phyloP scores from a whole-genome alignment of 2,888 invertebrate species.

The Parnassius mnemosyne region DNA sequence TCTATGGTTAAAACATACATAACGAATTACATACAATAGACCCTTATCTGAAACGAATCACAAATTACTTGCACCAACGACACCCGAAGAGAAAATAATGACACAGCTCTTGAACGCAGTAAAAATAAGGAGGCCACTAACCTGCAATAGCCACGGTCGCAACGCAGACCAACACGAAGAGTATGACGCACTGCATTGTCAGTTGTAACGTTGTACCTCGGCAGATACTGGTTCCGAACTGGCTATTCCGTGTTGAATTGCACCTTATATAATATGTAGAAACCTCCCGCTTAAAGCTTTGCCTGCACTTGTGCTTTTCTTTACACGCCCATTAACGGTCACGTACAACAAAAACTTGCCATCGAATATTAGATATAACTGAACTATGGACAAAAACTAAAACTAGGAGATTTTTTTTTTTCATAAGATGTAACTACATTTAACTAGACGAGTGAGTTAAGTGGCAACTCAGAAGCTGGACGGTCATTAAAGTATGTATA shows the following conservation, averaged over 20 bases:
- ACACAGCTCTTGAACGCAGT: slow-evolving; percentile 38
- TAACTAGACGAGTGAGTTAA: too few relatives aligned
- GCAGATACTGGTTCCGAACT: slow-evolving; percentile 57
- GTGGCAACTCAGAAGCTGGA: too few relatives aligned
- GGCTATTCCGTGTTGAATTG: slow-evolving; percentile 48
- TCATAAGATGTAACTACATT: too few relatives aligned
- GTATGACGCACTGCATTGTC: slow-evolving; percentile 58
- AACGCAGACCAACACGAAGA: slow-evolving; percentile 60
- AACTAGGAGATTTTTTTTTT: slow-evolving; percentile 9
- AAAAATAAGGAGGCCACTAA: slow-evolving; percentile 73
- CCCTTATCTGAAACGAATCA: slow-evolving; percentile 38
- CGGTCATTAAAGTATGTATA: too few relatives aligned
- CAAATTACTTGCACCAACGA: slow-evolving; percentile 45
- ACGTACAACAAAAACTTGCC: slow-evolving; percentile 50
- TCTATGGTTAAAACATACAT: slow-evolving; percentile 8
- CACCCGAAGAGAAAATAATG: slow-evolving; percentile 45
- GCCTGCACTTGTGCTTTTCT: slow-evolving; percentile 48
- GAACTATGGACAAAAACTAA: slow-evolving; percentile 18
- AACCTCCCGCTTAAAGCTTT: slow-evolving; percentile 38
- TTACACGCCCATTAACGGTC: slow-evolving; percentile 59
- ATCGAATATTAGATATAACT: slow-evolving; percentile 32
- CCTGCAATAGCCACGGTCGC: slow-evolving; percentile 68
- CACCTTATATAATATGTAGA: slow-evolving; percentile 50
- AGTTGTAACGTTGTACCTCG: slow-evolving; percentile 43
- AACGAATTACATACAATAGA: slow-evolving; percentile 21